A percentile compares a stretch with the other conserved stretches of the same genome.
These are phyloP conservation scores for Riparia riparia DNA, from an alignment of 2,113 vertebrate species.

Conservation along the genomic window DNA sequence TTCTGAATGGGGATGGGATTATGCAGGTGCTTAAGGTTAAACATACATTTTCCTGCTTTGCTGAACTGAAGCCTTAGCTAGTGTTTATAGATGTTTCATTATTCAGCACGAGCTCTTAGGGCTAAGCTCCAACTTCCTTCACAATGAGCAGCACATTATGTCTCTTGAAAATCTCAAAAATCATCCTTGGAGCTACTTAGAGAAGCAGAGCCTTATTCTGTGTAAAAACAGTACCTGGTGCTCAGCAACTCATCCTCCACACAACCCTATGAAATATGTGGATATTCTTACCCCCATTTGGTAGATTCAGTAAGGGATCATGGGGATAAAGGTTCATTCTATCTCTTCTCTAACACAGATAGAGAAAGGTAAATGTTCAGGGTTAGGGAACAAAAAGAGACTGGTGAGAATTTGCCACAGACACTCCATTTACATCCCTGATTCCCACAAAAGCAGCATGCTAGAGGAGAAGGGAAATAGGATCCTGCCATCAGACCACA, in stretches of 20 bases:
- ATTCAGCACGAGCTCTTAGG: background rate
- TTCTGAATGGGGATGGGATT: slow-evolving; percentile 57
- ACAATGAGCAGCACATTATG: background rate
- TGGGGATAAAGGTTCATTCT: background rate
- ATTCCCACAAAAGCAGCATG: background rate
- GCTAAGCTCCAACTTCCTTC: background rate
- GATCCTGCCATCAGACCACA: background rate
- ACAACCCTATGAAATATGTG: background rate
- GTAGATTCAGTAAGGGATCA: background rate
- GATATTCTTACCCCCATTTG: background rate
- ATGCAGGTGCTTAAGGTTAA: slow-evolving; percentile 56
- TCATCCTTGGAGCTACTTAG: background rate
- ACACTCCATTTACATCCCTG: background rate
- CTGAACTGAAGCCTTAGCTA: slow-evolving; percentile 19
- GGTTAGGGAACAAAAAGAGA: background rate
- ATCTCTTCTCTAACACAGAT: background rate
- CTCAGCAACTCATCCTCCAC: background rate
- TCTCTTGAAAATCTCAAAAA: background rate
- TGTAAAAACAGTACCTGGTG: background rate
- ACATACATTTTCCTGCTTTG: slow-evolving; percentile 54
- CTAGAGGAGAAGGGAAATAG: background rate
- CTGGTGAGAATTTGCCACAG: background rate
- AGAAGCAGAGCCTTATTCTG: background rate
- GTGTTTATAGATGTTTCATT: slow-evolving; percentile 1
- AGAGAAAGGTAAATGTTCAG: background rate